Conservation (phyloP, 2,113 vertebrate species). For the Arizona elegans region DNA sequence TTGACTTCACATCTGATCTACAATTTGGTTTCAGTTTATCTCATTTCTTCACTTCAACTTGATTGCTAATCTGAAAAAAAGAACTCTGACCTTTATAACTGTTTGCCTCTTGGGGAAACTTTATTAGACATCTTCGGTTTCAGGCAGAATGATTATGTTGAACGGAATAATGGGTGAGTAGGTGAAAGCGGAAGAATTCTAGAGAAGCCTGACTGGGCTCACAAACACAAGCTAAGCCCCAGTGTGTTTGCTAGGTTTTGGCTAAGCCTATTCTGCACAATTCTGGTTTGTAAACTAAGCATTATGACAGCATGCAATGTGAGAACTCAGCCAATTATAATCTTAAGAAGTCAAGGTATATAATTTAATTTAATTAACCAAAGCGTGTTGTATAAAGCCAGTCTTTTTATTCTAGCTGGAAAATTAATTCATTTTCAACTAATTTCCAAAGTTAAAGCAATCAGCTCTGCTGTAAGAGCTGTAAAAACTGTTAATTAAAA, state of each 20-base stretch:
- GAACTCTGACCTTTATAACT: background rate
- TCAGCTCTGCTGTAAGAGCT: conserved; percentile 46
- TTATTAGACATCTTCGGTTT: background rate
- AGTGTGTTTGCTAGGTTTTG: background rate
- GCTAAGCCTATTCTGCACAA: background rate
- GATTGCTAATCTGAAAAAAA: background rate
- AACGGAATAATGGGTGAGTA: background rate
- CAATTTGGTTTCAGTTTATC: background rate
- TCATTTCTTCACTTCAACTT: background rate
- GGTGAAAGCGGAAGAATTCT: background rate
- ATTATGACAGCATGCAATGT: background rate
- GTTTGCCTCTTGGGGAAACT: background rate
- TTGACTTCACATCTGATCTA: background rate
- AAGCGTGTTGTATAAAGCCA: background rate
- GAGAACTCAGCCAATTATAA: background rate
- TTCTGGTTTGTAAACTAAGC: background rate
- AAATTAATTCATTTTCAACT: conserved; percentile 53
- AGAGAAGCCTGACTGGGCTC: background rate
- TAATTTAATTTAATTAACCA: background rate
- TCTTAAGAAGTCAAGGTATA: background rate
- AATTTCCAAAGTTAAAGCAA: conserved; percentile 32
- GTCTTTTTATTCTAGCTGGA: conserved; percentile 18
- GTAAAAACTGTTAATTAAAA: conserved; percentile 15
- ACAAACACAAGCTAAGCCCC: background rate
- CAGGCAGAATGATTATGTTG: background rate